Conservation (phyloP, 1,140 invertebrate species). For the Drosophila elegans region DNA sequence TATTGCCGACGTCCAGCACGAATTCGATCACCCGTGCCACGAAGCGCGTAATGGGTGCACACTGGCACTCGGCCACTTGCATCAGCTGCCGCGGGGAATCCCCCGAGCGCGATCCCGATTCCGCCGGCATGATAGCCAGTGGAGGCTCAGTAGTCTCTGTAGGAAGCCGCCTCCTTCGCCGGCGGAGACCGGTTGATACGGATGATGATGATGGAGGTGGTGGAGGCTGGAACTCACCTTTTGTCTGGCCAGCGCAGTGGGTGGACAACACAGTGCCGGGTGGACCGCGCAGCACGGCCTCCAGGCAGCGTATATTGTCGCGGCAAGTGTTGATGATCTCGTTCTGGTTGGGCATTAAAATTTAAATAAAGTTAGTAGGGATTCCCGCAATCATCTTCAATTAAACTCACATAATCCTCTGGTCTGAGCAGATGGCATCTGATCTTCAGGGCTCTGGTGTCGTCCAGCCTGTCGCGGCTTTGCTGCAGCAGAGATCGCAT, state of each 20-base stretch:
- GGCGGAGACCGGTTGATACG: conserved; percentile 15
- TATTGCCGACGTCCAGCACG: conserved; percentile 71
- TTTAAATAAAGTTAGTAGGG: conserved; percentile 5
- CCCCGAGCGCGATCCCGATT: conserved; percentile 7
- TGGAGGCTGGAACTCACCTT: conserved; percentile 80
- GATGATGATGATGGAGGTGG: conserved; percentile 30
- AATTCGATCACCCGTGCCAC: conserved; percentile 80
- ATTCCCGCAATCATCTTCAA: not conserved
- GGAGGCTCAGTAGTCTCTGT: not conserved
- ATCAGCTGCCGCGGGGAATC: conserved; percentile 3
- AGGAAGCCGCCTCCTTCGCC: conserved; percentile 7
- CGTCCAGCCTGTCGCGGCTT: conserved; percentile 74
- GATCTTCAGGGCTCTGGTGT: conserved; percentile 79
- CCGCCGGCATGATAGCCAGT: not conserved
- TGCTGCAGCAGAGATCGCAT: conserved; percentile 78
- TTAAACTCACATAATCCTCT: conserved; percentile 84
- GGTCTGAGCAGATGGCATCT: conserved; percentile 80
- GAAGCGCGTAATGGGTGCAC: conserved; percentile 82
- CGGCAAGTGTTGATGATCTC: conserved; percentile 91
- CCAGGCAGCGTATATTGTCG: conserved; percentile 90
- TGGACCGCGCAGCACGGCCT: conserved; percentile 86
- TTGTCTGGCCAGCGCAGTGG: conserved; percentile 75
- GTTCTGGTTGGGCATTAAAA: conserved; percentile 86
- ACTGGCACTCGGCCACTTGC: conserved; percentile 69
- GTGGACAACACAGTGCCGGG: conserved; percentile 76